These are phyloP conservation scores for Monoplex corrugatus DNA, from an alignment of 2,888 invertebrate genomes.

Conservation along the genomic window DNA sequence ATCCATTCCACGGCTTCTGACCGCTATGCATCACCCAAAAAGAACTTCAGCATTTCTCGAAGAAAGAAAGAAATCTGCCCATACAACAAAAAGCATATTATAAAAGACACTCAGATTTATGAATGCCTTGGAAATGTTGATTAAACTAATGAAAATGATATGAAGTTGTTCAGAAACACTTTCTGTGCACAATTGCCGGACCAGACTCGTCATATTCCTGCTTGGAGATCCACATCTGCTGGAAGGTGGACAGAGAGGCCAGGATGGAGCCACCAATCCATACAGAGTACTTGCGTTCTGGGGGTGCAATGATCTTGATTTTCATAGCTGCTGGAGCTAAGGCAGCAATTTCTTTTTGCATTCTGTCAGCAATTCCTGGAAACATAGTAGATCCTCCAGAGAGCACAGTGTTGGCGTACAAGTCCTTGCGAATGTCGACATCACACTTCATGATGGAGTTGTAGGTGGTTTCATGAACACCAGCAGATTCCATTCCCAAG, in stretches of 20 bases:
- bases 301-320: conserved; percentile 82
- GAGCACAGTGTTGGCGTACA: conserved; percentile 87
- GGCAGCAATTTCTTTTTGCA: conserved; percentile 98
- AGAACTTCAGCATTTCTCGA: no score
- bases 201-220: conserved; percentile 95
- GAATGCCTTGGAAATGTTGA: no score
- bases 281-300: conserved; percentile 83
- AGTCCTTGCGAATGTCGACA: conserved; percentile 79
- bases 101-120: no score
- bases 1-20: no score
- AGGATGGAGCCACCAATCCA: conserved; percentile 78
- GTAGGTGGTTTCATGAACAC: conserved; percentile 73
- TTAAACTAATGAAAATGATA: no score
- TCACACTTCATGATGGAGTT: conserved; percentile 77
- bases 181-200: conserved; percentile 97
- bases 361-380: conserved; percentile 97
- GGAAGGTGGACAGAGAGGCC: conserved; percentile 87
- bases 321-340: conserved; percentile 87
- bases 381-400: conserved; percentile 98
- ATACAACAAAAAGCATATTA: no score
- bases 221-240: conserved; percentile 72
- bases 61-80: no score
- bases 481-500: conserved; percentile 84
- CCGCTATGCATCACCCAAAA: no score
- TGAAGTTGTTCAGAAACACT: conserved; percentile 92